Percentiles rank a stretch among this genome's conserved stretches.
Conservation (phyloP, 2,888 invertebrate genomes). For the Alcis repandata region DNA sequence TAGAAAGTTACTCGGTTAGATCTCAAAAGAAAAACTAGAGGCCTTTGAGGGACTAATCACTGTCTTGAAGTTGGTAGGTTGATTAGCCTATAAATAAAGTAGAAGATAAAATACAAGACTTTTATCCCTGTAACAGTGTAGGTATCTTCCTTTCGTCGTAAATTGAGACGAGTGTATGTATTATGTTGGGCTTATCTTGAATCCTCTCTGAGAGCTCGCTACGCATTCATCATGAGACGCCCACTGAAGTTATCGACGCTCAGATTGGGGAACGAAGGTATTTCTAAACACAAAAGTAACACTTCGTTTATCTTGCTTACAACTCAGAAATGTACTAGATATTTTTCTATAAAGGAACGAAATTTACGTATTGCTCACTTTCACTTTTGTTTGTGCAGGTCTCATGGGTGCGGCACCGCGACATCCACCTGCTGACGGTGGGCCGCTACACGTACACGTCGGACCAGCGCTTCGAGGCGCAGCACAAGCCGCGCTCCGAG, state of each 20-base stretch:
- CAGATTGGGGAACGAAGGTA: background rate
- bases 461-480: conserved; percentile 93
- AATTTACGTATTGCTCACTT: too few relatives aligned
- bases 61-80: background rate
- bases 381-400: conserved; percentile 87
- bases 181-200: conserved; percentile 18
- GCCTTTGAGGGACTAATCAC: background rate
- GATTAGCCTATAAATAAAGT: background rate
- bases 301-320: background rate
- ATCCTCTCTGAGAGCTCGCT: conserved; percentile 12
- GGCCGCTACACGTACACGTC: conserved; percentile 95
- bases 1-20: background rate
- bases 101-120: background rate
- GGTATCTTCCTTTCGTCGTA: background rate
- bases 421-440: conserved; percentile 95
- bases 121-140: background rate
- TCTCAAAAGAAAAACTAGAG: background rate
- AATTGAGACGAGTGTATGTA: conserved; percentile 22
- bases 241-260: conserved; percentile 13
- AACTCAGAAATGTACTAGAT: background rate
- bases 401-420: conserved; percentile 96
- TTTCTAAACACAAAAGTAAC: background rate
- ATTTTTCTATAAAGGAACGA: background rate
- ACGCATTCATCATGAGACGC: conserved; percentile 25
- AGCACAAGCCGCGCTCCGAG: conserved; percentile 94